Conservation (phyloP, 2,113 vertebrate genomes). For the Hydrolagus affinis region DNA sequence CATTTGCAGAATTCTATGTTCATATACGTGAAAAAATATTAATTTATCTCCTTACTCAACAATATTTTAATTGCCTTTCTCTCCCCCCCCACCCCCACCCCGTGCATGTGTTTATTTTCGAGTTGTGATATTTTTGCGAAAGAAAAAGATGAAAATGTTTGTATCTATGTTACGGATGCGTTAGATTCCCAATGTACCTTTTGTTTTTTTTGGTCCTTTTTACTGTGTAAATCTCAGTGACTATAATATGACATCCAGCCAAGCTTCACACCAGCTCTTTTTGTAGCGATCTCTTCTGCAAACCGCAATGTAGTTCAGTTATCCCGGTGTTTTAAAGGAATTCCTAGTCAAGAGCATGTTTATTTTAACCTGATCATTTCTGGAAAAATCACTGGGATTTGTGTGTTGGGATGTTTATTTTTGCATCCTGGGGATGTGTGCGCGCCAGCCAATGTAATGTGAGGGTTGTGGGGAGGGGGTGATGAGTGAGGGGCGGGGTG, state of each 20-base stretch:
- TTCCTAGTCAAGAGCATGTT: too few species aligned
- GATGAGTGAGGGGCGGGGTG: too few species aligned
- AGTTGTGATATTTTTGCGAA: not conserved
- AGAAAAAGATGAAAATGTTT: not conserved
- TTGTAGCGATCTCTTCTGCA: not conserved
- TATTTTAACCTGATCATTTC: too few species aligned
- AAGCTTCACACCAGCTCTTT: too few species aligned
- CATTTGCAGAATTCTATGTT: too few species aligned
- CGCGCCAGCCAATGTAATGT: too few species aligned
- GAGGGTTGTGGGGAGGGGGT: too few species aligned
- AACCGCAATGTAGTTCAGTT: not conserved
- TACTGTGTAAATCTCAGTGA: not conserved
- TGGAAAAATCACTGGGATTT: too few species aligned
- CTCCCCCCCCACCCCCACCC: too few species aligned
- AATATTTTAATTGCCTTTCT: constrained; percentile 4
- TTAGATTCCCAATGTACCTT: not conserved
- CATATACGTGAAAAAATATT: not conserved
- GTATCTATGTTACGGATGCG: not conserved
- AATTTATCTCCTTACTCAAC: not conserved
- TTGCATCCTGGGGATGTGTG: not conserved
- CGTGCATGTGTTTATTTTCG: not conserved
- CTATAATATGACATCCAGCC: not conserved
- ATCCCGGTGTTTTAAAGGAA: not conserved
- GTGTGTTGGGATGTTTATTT: not conserved
- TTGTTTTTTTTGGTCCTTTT: not conserved